These are phyloP conservation scores for Sebastes hopkinsi DNA, from an alignment of 2,797 vertebrate species.

Conservation along the genomic window DNA sequence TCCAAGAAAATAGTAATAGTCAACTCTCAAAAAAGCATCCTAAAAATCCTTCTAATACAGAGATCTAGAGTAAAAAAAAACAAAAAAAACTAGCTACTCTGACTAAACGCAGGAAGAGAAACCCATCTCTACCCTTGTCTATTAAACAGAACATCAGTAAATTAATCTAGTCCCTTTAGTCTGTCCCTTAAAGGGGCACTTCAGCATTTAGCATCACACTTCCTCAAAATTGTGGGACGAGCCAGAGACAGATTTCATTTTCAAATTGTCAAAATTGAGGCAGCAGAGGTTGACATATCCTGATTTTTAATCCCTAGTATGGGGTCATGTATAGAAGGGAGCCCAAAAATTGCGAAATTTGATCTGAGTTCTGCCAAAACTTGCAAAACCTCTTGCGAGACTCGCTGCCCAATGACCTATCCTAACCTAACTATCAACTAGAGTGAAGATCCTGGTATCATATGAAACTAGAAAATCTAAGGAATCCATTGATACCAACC, in stretches of 20 bases:
- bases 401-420: too few relatives aligned
- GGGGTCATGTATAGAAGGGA: too few relatives aligned
- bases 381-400: fast-evolving
- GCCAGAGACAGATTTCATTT: neutral
- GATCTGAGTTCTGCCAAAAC: too few relatives aligned
- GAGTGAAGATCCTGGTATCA: too few relatives aligned
- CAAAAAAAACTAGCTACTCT: neutral
- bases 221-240: neutral
- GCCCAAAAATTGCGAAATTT: too few relatives aligned
- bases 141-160: neutral
- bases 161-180: too few relatives aligned
- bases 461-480: fast-evolving
- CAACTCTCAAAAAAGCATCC: neutral
- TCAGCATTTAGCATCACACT: neutral
- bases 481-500: too few relatives aligned
- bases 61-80: neutral
- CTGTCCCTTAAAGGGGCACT: neutral
- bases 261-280: neutral
- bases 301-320: neutral
- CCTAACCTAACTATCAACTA: too few relatives aligned
- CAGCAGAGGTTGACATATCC: neutral
- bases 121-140: too few relatives aligned
- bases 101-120: neutral
- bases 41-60: neutral
- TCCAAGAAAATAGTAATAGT: neutral